Base-by-base conservation (phyloP, 2,797 vertebrate genomes). In the Pelochelys cantorii region DNA sequence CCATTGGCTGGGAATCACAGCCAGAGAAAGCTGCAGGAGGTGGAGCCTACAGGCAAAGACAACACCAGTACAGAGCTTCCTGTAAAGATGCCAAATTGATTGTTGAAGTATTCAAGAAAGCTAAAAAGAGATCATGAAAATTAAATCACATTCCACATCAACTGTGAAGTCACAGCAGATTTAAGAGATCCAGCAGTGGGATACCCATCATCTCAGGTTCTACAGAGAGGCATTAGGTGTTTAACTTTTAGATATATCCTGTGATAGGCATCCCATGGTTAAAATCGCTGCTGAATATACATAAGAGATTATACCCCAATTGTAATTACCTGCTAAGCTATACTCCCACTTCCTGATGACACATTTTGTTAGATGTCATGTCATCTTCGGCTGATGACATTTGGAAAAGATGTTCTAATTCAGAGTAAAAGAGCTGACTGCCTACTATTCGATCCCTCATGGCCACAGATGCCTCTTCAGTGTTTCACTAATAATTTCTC, bases 161-260 rank as follows among this genome's bases (percentile, higher is more conserved):
- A 0, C 84, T 3, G 42, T 68, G 3, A 5, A 18, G 60, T 37
- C 34, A 25, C 14, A 56, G 6, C 2, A 83, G 7, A 87, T 79
- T 68, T 84, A 29, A 59, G 34, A 0, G 86, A 88, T 42, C 11
- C 3, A 17, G 27, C 23, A 81, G 55, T 0, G 22, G 6, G 11
- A 60, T 23, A 91, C 11, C 65, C 2, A 10, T 83, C 27, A 81
- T 20, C 55, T 88, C 62, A 57, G 0, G 74, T 81, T n/a, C 10
- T 77, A 2, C 5, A 81, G 2, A 37, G 15, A 62, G 18, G 0
- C 12, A 71, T 56, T 2, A 84, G 57, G 11, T 37, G 9, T 71
- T 88, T 86, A 93, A 71, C 1, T 88, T 91, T 13, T 68, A 27
- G 1, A 22, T 79, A 1, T n/a, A 75, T 10, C 56, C 87, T 53